Conservation (phyloP, 2,113 vertebrate species). For the Nibea albiflora region DNA sequence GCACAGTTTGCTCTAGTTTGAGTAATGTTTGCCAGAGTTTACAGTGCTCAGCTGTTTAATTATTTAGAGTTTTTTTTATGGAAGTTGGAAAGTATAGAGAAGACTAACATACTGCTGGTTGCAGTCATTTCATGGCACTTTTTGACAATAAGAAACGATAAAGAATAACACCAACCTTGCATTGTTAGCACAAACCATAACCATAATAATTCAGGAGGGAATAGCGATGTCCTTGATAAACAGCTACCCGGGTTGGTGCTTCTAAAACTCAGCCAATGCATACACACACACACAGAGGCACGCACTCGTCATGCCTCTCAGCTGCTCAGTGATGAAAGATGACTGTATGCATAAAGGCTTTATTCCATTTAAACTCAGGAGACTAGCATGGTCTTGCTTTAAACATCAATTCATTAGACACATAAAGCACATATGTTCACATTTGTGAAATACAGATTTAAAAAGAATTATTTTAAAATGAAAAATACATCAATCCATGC, state of each 20-base stretch:
- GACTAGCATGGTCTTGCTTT: neutral
- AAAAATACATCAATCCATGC: neutral
- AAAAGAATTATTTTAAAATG: neutral
- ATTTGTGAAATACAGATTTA: neutral
- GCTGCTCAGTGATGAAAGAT: conserved; percentile 13
- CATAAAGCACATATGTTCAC: neutral
- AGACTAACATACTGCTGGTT: neutral
- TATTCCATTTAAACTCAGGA: neutral
- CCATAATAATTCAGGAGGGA: neutral
- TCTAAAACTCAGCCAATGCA: neutral
- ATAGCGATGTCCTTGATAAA: neutral
- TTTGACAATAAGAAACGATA: neutral
- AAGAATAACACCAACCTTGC: neutral
- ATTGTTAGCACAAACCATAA: neutral
- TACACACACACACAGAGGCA: neutral
- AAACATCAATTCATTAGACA: neutral
- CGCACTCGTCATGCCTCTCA: neutral
- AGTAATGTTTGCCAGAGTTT: conserved; percentile 3
- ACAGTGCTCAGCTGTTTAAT: neutral
- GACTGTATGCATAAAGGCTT: conserved; percentile 10
- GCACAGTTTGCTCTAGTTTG: conserved; percentile 6
- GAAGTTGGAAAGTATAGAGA: too few relatives aligned
- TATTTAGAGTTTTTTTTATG: neutral
- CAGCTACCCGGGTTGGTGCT: conserved; percentile 1
- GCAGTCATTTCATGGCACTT: neutral